Conservation (phyloP, 2,113 vertebrate genomes). For the Tachycineta bicolor region DNA sequence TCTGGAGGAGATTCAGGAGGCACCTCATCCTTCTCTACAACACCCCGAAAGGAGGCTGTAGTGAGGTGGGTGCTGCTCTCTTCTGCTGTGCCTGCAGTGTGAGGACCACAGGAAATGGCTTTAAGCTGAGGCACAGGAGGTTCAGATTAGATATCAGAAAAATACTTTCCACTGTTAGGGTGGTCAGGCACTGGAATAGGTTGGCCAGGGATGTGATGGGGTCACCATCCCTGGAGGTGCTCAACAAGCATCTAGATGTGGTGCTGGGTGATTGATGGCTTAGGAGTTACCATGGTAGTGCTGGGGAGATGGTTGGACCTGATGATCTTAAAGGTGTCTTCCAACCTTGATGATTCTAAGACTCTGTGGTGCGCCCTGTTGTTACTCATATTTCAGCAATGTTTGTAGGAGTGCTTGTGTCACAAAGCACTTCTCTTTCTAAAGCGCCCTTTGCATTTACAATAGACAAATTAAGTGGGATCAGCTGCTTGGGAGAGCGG, state of each 20-base stretch:
- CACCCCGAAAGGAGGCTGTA: neutral
- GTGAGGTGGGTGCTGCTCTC: accelerated
- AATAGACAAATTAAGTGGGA: neutral
- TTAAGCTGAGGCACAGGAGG: neutral
- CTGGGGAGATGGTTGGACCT: neutral
- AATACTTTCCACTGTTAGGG: neutral
- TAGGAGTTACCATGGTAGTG: neutral
- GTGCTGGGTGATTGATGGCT: neutral
- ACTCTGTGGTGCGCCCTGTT: neutral
- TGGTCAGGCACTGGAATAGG: neutral
- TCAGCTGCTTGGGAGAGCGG: neutral
- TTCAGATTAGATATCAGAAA: neutral
- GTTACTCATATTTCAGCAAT: neutral
- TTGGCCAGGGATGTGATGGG: neutral
- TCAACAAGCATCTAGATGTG: neutral
- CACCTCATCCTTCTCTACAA: neutral
- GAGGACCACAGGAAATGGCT: neutral
- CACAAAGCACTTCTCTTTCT: neutral
- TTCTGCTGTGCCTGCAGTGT: neutral
- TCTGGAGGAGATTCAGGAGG: neutral
- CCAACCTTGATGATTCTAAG: neutral
- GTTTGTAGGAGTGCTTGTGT: neutral
- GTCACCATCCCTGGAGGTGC: too few relatives aligned
- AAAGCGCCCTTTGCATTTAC: neutral
- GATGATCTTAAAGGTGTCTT: neutral